Base-by-base conservation (phyloP, 2,113 vertebrate species). In the Ceyx margarethae region DNA sequence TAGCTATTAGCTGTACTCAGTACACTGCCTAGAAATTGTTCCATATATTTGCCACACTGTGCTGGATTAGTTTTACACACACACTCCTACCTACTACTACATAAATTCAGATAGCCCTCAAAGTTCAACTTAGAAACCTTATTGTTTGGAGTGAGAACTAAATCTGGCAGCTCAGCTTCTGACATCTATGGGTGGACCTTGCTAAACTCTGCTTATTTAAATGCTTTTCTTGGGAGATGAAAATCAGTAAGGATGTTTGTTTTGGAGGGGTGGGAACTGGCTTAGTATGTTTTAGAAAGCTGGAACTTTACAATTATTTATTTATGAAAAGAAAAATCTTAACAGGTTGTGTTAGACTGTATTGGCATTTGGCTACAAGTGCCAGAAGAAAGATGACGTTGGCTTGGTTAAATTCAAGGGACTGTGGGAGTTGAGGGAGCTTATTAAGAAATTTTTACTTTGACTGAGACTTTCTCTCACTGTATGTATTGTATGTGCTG, bases 391-490 rank as follows among this genome's bases (percentile, higher is more conserved):
- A 67, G 43, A 62, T 10, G 18, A n/a, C 40, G 43, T 56, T 91
- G 46, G 20, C 33, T 82, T 85, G 28, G 5, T 69, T 65, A 51
- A 77, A 56, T 82, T 91, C 16, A n/a, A 42, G 43, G 20, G 11
- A 8, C 57, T 87, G 16, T 87, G 54, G 58, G 25, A 29, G 46
- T 35, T 85, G 75, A 71, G 37, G 33, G 31, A 87, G 40, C 31
- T 92, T 64, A 48, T 53, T 66, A 67, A 81, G 56, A 91, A 43
- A 64, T 71, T 94, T 83, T 40, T 11, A 35, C 74, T 92, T 87
- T 79, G 58, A 15, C 66, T 76, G 25, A 66, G 53, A 26, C 57
- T 21, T 54, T 82, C n/a, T 71, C 29, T 69, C 28, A 37, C 37
- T 37, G 37, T 37, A 37, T 37, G 37, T 37, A 13, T 65, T 61